Evolutionary conservation across 1,140 invertebrate species (phyloP).

Genomic region (Alviniconcha marisindica): DNA sequence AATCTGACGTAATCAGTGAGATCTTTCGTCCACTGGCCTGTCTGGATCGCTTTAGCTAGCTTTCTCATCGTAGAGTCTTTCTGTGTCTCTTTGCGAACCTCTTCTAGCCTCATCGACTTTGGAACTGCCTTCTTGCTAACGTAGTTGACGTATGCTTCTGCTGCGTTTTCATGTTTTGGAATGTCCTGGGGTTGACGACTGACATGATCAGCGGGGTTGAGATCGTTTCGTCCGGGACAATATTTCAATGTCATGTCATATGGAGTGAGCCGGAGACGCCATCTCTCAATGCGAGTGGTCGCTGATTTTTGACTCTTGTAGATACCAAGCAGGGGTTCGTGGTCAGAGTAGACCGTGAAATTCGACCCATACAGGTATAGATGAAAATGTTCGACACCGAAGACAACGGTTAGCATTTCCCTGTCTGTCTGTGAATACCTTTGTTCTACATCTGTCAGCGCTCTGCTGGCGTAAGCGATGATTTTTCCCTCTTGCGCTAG

Average conservation of each 20-base stretch:
- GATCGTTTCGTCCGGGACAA: slow-evolving; percentile 43
- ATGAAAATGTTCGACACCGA: slow-evolving; percentile 65
- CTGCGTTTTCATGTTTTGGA: slow-evolving; percentile 39
- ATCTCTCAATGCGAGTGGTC: slow-evolving; percentile 46
- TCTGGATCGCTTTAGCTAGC: slow-evolving; percentile 46
- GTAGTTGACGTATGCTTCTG: slow-evolving; percentile 49
- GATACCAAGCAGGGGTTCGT: slow-evolving; percentile 55
- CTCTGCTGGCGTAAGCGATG: slow-evolving; percentile 37
- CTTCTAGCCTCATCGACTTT: slow-evolving; percentile 39
- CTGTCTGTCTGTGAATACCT: slow-evolving; percentile 75
- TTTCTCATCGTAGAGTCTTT: slow-evolving; percentile 31
- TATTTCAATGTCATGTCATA: slow-evolving; percentile 47
- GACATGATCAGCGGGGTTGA: slow-evolving; percentile 54
- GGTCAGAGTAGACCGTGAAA: slow-evolving; percentile 69
- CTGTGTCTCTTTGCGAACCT: slow-evolving; percentile 36
- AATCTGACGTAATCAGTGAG: slow-evolving; percentile 19
- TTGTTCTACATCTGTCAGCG: slow-evolving; percentile 60
- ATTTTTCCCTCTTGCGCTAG: slow-evolving; percentile 46
- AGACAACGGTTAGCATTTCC: slow-evolving; percentile 67
- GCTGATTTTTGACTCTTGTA: slow-evolving; percentile 52
- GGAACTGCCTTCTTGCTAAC: slow-evolving; percentile 36
- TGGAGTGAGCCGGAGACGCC: slow-evolving; percentile 44
- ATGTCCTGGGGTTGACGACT: slow-evolving; percentile 42
- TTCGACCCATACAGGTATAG: slow-evolving; percentile 56
- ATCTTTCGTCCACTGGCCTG: slow-evolving; percentile 39